These are phyloP conservation scores for Bicyclus anynana DNA, from an alignment of 1,140 invertebrate genomes.

Conservation along the genomic window DNA sequence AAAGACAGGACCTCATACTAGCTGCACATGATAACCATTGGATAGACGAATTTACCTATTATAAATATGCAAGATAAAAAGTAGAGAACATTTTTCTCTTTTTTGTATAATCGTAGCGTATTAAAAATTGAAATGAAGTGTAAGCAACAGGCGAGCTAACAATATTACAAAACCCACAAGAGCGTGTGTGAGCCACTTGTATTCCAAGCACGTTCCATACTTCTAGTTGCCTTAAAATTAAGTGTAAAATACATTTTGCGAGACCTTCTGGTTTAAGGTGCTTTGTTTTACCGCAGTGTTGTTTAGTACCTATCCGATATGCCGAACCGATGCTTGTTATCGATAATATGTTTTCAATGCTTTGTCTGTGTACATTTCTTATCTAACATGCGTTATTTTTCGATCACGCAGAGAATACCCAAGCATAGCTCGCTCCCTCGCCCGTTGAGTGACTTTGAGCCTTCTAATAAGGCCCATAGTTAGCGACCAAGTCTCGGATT, in stretches of 20 bases:
- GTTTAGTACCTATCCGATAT: not conserved
- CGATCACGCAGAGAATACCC: too few species aligned
- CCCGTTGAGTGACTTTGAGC: too few species aligned
- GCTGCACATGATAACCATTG: too few species aligned
- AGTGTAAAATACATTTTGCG: constrained; percentile 20
- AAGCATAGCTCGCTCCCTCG: too few species aligned
- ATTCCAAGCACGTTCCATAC: constrained; percentile 24
- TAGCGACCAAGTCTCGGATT: too few species aligned
- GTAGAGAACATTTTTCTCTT: not conserved
- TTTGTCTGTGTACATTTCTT: too few species aligned
- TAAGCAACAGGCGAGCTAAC: constrained; percentile 15
- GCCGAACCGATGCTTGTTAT: too few species aligned
- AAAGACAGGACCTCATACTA: too few species aligned
- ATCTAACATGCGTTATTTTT: too few species aligned
- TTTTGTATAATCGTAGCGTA: not conserved
- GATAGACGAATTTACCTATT: too few species aligned
- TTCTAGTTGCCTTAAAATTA: constrained; percentile 24
- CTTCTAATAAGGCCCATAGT: too few species aligned
- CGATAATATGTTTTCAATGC: too few species aligned
- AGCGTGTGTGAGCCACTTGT: constrained; percentile 13
- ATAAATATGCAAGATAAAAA: not conserved
- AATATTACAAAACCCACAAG: constrained; percentile 21
- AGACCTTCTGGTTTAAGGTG: not conserved
- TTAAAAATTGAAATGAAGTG: constrained; percentile 15
- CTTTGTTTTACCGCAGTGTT: not conserved